phyloP scores from a whole-genome alignment of 2,888 invertebrate genomes.

The Athalia rosae region DNA sequence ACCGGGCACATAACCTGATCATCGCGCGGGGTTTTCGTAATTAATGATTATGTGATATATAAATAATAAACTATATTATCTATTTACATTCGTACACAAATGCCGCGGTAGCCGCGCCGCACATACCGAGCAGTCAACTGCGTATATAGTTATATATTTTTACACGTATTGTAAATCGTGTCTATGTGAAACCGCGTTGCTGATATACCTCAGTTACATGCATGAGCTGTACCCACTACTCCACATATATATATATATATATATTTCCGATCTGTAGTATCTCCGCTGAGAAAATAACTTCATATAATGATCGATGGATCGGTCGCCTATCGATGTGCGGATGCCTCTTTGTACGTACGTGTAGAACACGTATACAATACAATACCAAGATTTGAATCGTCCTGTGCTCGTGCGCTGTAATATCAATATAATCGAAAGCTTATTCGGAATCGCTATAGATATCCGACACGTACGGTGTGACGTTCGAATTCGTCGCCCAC shows the following conservation, averaged over 20 bases:
- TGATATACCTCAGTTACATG: constrained; percentile 20
- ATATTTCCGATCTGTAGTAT: constrained; percentile 18
- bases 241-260: no score
- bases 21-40: no score
- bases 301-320: constrained; percentile 42
- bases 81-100: no score
- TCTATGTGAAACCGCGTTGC: neutral
- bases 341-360: neutral
- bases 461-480: neutral
- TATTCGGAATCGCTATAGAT: neutral
- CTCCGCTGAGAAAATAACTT: constrained; percentile 39
- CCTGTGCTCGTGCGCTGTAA: neutral
- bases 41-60: no score
- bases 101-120: no score
- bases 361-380: neutral
- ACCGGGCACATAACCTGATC: no score
- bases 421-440: constrained; percentile 37
- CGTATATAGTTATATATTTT: no score
- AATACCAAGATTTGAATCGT: constrained; percentile 26
- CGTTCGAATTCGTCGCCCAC: neutral
- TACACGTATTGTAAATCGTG: no score
- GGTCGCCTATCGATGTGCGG: constrained; percentile 7
- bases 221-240: constrained; percentile 5
- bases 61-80: no score
- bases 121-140: no score